Evolutionary conservation across 2,797 vertebrate genomes (phyloP).

Genomic region (Anolis apletophallus): DNA sequence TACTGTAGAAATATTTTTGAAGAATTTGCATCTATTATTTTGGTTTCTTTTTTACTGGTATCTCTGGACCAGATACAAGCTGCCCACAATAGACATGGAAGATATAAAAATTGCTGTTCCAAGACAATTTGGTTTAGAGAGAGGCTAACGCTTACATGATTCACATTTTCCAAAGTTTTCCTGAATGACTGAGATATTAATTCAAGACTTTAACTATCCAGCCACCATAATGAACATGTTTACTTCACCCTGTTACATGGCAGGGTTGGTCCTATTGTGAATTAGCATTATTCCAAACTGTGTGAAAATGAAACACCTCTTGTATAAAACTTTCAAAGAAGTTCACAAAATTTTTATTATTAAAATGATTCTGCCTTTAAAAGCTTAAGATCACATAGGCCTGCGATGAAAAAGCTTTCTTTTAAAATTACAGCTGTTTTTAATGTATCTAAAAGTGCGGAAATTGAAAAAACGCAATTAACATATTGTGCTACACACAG

Average conservation of each 20-base stretch:
- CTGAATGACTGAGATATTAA: background rate
- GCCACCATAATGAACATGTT: background rate
- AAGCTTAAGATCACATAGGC: background rate
- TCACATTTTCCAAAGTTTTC: background rate
- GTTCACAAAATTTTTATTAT: slow-evolving; percentile 9
- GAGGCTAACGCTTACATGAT: background rate
- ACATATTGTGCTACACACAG: no score
- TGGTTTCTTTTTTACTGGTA: background rate
- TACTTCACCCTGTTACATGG: background rate
- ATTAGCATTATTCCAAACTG: no score
- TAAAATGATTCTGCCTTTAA: background rate
- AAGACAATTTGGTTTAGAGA: background rate
- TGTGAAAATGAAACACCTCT: background rate
- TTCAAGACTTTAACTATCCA: background rate
- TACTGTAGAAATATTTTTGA: no score
- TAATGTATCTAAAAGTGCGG: no score
- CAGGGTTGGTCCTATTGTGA: no score
- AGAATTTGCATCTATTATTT: background rate
- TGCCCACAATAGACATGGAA: background rate
- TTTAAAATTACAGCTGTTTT: no score
- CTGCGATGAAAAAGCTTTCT: no score
- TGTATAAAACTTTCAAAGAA: rapidly evolving
- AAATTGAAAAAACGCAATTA: no score
- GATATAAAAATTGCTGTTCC: background rate
- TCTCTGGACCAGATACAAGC: background rate